Percentiles rank a stretch among this genome's conserved stretches.
phyloP scores from a whole-genome alignment of 2,113 vertebrate genomes.

The Egretta garzetta region DNA sequence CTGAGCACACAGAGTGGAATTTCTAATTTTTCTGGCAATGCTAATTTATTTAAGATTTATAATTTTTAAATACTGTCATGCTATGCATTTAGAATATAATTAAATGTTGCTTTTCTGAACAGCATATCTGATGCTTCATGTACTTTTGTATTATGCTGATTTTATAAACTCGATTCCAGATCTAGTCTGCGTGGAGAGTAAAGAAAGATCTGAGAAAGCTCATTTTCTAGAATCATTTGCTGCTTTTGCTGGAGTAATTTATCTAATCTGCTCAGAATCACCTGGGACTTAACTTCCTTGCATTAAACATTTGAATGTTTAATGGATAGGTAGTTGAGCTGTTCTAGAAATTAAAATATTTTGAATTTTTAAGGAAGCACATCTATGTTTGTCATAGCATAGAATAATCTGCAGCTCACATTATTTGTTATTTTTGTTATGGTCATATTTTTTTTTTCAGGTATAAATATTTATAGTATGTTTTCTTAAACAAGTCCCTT shows the following conservation, averaged over 20 bases:
- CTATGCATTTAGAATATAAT: background rate
- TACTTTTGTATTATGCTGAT: background rate
- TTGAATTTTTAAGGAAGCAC: background rate
- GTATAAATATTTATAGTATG: background rate
- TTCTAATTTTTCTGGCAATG: background rate
- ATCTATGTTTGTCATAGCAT: background rate
- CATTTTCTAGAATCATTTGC: background rate
- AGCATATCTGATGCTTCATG: background rate
- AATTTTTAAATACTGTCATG: background rate
- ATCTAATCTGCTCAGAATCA: background rate
- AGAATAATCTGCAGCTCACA: background rate
- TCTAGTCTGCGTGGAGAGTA: accelerated
- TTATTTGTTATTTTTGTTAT: background rate
- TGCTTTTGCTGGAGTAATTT: background rate
- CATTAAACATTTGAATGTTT: background rate
- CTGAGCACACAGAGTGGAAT: background rate
- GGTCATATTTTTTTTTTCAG: background rate
- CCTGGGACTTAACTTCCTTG: background rate
- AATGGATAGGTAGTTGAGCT: background rate
- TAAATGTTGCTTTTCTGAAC: background rate
- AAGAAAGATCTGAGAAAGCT: background rate
- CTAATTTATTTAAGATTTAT: background rate
- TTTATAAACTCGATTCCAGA: background rate
- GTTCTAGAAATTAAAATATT: background rate
- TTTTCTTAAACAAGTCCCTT: background rate